phyloP scores from a whole-genome alignment of 2,113 vertebrate genomes.

The Gopherus evgoodei region DNA sequence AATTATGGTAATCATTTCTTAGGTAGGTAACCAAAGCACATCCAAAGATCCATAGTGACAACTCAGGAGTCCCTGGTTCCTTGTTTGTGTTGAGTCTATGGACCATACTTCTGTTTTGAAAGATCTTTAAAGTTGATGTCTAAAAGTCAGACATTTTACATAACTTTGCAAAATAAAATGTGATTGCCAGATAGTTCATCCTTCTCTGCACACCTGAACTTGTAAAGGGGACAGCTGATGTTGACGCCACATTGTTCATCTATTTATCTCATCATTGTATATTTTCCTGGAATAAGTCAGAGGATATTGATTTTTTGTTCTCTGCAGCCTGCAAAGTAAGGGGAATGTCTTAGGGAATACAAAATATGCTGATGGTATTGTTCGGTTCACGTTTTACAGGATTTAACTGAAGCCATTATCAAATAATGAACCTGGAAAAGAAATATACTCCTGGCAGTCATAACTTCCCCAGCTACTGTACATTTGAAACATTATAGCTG shows the following conservation, averaged over 20 bases:
- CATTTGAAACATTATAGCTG: background rate
- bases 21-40: background rate
- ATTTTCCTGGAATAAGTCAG: conserved; percentile 11
- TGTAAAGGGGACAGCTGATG: conserved; percentile 15
- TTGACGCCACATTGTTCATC: conserved; percentile 35
- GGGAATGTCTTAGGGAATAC: background rate
- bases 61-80: background rate
- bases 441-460: conserved; percentile 16
- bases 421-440: conserved; percentile 33
- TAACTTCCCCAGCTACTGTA: background rate
- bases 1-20: background rate
- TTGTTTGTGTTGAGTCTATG: background rate
- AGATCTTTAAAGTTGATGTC: conserved; percentile 15
- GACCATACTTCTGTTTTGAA: conserved; percentile 19
- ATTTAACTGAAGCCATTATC: conserved; percentile 50
- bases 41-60: background rate
- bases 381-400: conserved; percentile 27
- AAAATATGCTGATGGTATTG: conserved; percentile 10
- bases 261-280: conserved; percentile 19
- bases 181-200: conserved; percentile 36
- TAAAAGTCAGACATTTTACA: conserved; percentile 36
- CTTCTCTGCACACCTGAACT: conserved; percentile 19
- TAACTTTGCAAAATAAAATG: conserved; percentile 10
- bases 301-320: conserved; percentile 19
- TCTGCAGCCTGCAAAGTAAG: background rate